Evolutionary conservation across 1,140 invertebrate species (phyloP).

Genomic region (Sitobion miscanthi): DNA sequence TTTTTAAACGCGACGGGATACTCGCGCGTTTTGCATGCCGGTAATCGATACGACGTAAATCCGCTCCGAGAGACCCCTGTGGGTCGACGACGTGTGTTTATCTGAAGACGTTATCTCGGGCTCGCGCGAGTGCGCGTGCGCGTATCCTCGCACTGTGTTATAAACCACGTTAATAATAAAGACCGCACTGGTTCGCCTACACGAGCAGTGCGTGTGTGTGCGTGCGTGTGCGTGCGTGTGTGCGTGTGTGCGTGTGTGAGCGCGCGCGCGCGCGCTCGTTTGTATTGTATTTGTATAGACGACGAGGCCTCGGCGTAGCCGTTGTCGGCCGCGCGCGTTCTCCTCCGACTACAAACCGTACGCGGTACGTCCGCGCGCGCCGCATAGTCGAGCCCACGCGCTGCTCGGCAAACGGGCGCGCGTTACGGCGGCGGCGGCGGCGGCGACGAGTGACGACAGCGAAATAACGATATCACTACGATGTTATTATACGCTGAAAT

Average conservation of each 20-base stretch:
- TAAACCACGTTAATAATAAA: conserved; percentile 26
- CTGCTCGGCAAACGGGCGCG: too few species aligned
- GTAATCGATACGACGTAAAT: conserved; percentile 14
- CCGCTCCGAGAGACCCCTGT: neutral
- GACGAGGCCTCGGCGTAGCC: neutral
- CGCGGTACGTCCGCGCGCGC: too few species aligned
- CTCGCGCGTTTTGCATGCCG: neutral
- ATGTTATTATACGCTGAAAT: too few species aligned
- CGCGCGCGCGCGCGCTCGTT: neutral
- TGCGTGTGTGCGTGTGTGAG: neutral
- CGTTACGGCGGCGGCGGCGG: too few species aligned
- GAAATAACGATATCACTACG: too few species aligned
- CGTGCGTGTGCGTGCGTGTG: neutral
- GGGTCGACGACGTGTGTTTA: neutral
- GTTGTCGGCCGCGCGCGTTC: neutral
- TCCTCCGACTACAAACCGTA: neutral
- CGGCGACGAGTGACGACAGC: too few species aligned
- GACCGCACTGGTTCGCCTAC: conserved; percentile 40
- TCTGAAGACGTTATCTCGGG: neutral
- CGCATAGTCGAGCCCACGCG: neutral
- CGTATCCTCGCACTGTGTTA: neutral
- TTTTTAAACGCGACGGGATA: neutral
- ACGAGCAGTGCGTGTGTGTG: neutral
- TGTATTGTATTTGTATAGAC: neutral
- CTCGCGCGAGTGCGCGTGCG: neutral